Conservation (phyloP, 2,113 vertebrate genomes). For the human (Homo sapiens) region GRCh38 chr2:40430501-40431000, state of each 20-base stretch:
- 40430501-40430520: conserved; percentile 24
- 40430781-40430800: conserved; percentile 10
- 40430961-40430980: neutral
- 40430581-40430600: conserved; percentile 46
- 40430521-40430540: neutral
- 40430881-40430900: neutral
- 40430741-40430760: conserved; percentile 47
- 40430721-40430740: conserved; percentile 62
- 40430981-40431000: neutral
- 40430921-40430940: neutral
- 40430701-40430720: conserved; percentile 46
- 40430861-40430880: neutral
- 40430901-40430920: conserved; percentile 10
- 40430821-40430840: neutral
- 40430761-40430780: conserved; percentile 45
- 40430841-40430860: neutral
- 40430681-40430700: conserved; percentile 44
- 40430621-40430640: neutral
- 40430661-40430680: conserved; percentile 37
- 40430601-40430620: neutral
- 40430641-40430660: neutral
- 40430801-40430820: conserved; percentile 25
- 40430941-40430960: neutral
- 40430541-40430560: neutral
- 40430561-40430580: neutral